A percentile compares a stretch with the other conserved stretches of the same genome.
Evolutionary conservation across 2,113 vertebrate genomes (phyloP).

Genomic region (Lagopus leucura): DNA sequence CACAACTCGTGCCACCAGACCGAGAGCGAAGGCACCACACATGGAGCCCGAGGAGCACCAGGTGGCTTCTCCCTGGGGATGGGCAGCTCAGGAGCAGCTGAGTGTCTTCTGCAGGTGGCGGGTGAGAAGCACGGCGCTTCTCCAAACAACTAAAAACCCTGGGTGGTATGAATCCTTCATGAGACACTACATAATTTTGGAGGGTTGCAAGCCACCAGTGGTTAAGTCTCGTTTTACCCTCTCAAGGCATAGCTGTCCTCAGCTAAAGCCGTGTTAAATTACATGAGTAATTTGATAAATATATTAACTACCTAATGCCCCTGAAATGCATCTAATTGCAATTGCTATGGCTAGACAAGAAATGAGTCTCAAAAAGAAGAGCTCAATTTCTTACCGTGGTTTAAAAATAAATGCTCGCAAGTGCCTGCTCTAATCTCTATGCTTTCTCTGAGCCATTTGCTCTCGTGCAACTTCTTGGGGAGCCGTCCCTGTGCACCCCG

Average conservation of each 20-base stretch:
- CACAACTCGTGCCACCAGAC: neutral
- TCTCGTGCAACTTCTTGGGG: neutral
- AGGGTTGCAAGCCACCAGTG: neutral
- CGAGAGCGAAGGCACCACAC: too few relatives aligned
- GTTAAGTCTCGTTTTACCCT: conserved; percentile 25
- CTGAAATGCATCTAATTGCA: conserved; percentile 63
- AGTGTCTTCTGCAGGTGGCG: neutral
- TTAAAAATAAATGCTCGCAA: neutral
- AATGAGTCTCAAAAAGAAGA: conserved; percentile 1
- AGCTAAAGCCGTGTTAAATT: conserved; percentile 40
- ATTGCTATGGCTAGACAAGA: conserved; percentile 52
- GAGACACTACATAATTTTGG: neutral
- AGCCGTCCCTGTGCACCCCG: neutral
- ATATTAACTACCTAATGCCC: conserved; percentile 60
- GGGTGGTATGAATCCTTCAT: neutral
- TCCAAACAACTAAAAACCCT: neutral
- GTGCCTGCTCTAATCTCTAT: neutral
- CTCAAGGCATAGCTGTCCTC: neutral
- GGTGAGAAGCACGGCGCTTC: neutral
- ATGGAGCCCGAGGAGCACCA: neutral
- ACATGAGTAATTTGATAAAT: conserved; percentile 59
- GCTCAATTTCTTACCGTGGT: neutral
- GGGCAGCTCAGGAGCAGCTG: neutral
- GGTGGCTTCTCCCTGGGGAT: neutral
- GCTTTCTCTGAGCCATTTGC: neutral